Percentiles rank a stretch among this genome's conserved stretches.
Conservation (phyloP, 2,113 vertebrate species). For the Serilophus lunatus region DNA sequence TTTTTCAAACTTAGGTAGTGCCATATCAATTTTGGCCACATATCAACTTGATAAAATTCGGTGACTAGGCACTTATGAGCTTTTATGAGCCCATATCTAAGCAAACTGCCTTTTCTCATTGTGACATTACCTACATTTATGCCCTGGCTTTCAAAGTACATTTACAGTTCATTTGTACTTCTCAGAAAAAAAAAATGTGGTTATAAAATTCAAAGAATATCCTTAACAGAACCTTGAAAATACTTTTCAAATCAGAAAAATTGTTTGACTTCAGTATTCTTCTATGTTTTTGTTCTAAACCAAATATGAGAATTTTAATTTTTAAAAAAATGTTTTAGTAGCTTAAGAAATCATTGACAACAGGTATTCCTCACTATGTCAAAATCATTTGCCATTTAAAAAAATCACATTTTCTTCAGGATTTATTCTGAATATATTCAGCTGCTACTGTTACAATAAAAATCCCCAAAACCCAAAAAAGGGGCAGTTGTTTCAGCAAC, state of each 20-base stretch:
- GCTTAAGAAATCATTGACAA: neutral
- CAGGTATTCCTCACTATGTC: neutral
- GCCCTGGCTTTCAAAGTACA: neutral
- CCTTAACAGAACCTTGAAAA: neutral
- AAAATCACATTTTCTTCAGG: neutral
- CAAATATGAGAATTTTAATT: neutral
- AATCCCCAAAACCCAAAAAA: neutral
- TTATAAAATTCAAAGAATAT: neutral
- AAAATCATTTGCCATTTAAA: neutral
- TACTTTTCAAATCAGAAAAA: neutral
- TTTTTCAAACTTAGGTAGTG: neutral
- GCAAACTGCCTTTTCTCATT: neutral
- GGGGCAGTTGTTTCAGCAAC: neutral
- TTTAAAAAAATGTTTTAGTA: neutral
- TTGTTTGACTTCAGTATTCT: neutral
- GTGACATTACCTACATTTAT: neutral
- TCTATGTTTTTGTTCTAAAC: neutral
- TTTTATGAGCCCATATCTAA: neutral
- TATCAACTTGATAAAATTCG: neutral
- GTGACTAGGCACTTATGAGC: neutral
- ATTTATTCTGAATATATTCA: neutral
- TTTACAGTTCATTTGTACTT: neutral
- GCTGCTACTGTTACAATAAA: neutral
- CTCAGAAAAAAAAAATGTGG: neutral
- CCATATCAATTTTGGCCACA: neutral